Evolutionary conservation across 2,797 vertebrate genomes (phyloP), one percentile per base, ranked within the genome.

Genomic region (Pelobates cultripes): DNA sequence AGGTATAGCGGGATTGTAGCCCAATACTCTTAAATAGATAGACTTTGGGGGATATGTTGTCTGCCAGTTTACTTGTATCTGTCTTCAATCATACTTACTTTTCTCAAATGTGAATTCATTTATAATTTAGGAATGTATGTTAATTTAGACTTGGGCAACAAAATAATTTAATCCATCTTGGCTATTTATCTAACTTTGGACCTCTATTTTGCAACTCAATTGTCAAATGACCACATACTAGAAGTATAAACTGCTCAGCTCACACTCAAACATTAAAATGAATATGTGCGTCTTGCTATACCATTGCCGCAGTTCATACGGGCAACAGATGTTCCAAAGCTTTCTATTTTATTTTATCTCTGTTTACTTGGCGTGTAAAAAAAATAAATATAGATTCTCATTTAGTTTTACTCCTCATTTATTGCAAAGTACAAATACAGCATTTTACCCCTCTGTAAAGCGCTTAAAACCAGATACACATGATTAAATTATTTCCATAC

Each of bases 351-450:
- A 47, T 71, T 76, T 81, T 76, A 76, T 76, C 43, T 77, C 55
- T 70, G 79, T 81, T 81, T 81, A 70, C 53, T 75, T 17, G 68
- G 12, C 5, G 74, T 17, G 68, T 81, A 81, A 77, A 77, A 80
- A 73, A 80, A 80, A 77, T 77, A 81, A 81, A 76, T 81, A 76
- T 70, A 71, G 67, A 51, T 44, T 41, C 44, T 70, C 15, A 60
- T 70, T 76, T 68, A 43, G 55, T 61, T 76, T 81, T 77, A 55
- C 45, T 71, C 53, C 73, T 53, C 74, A 77, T 77, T 81, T 81
- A 75, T 75, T 63, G 73, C 14, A 47, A 53, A 63, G 66, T 43
- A 66, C 67, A 76, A 72, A 81, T 77, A 7, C n/a, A 55, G 45
- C 73, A 75, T 75, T 63, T 70, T 77, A 57, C 57, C 74, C 55